Evolutionary conservation across 1,140 invertebrate species (phyloP), one percentile per base, ranked within the genome.

Genomic region (Diabrotica virgifera): DNA sequence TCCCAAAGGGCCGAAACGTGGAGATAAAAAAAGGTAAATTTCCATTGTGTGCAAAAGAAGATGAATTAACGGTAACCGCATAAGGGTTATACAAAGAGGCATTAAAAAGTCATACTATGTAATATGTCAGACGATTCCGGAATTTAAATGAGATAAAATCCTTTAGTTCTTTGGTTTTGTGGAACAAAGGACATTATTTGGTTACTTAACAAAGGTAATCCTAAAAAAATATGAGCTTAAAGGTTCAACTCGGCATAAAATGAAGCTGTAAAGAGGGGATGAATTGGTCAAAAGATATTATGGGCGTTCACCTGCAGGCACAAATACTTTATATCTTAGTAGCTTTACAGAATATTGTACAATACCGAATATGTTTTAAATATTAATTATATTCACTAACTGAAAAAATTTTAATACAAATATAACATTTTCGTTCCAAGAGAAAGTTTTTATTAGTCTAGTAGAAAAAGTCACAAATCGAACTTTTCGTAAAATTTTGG

Each of bases 81-180:
- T 46, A n/a, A 46, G 40, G 40, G 40, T 46, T 46, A 46, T n/a
- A 46, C 40, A 46, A 46, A 46, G n/a, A 46, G 40, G 40, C n/a
- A 46, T 46, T 46, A 46, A 46, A 46, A 46, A 46, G 40, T 46
- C 40, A 46, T 46, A 46, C 40, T n/a, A n/a, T 46, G 40, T 46
- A 46, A 46, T 46, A 46, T 46, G 40, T 46, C 40, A 46, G 40
- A 46, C 40, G n/a, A 46, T 46, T 46, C 40, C n/a, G 8, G 40
- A 46, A 46, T 46, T 46, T n/a, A 46, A n/a, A 46, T 46, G 40
- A 46, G 40, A 46, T 8, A 46, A n/a, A 46, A 46, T 46, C 40
- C 40, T n/a, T 8, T 46, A 46, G 40, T 46, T 46, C 40, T n/a
- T 10, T 46, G n/a, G 8, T 46, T 46, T n/a, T 8, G 40, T 46